A percentile compares a stretch with the other conserved stretches of the same genome.
Conservation (phyloP, 2,113 vertebrate species). For the Dipodomys ordii region DNA sequence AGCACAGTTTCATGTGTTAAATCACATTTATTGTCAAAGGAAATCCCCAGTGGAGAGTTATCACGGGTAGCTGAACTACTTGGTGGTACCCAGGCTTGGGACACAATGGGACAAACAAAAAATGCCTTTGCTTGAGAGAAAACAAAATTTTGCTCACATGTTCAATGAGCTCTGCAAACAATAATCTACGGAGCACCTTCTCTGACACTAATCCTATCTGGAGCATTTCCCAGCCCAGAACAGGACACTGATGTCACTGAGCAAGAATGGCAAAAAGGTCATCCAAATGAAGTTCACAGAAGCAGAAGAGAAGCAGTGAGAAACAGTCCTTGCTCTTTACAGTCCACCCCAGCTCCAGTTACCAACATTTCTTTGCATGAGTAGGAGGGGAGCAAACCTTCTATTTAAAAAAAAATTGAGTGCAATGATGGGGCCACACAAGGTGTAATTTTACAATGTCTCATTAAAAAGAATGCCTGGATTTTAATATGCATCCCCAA, state of each 20-base stretch:
- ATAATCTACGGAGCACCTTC: constrained; percentile 52
- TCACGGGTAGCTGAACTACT: constrained; percentile 86
- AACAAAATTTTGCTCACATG: constrained; percentile 64
- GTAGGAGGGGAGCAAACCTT: too few species aligned
- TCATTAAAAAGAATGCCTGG: constrained; percentile 41
- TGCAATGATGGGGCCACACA: neutral
- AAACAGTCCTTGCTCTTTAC: constrained; percentile 76
- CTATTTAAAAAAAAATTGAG: neutral
- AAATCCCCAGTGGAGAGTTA: neutral
- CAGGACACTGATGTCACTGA: constrained; percentile 54
- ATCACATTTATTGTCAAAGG: constrained; percentile 75
- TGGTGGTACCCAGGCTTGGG: constrained; percentile 80
- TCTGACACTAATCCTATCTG: constrained; percentile 79
- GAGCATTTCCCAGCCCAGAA: constrained; percentile 49
- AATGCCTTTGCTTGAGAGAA: constrained; percentile 51
- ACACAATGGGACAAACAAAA: constrained; percentile 76
- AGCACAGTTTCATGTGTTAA: constrained; percentile 67
- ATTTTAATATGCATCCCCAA: constrained; percentile 38
- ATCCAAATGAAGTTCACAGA: constrained; percentile 53
- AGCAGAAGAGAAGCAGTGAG: constrained; percentile 75
- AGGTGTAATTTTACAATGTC: constrained; percentile 42
- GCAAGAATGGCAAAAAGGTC: constrained; percentile 73
- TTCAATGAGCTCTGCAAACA: constrained; percentile 64
- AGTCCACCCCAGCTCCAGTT: constrained; percentile 40
- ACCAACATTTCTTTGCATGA: neutral